Evolutionary conservation across 2,797 vertebrate species (phyloP), one percentile per base, ranked within the genome.

Genomic region (Argyrosomus regius): DNA sequence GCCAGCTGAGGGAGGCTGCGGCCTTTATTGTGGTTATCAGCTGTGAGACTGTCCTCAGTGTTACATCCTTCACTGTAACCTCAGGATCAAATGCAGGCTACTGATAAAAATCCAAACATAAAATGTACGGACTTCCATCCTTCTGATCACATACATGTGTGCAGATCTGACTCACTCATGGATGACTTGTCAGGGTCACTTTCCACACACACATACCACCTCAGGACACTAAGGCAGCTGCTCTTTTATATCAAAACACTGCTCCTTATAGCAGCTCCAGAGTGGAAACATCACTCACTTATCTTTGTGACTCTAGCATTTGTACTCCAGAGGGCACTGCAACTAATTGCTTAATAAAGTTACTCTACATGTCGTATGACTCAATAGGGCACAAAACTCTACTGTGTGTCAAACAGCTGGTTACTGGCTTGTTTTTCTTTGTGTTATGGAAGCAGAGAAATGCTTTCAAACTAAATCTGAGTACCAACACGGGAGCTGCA

Each of bases 61-160:
- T 65, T 65, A 62, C 1, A 1, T 70, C 68, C 48, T 73, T 50
- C 62, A 76, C 4, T 49, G 58, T 50, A 62, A 80, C 39, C 28
- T 12, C 41, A 53, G 68, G 58, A 69, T 73, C 72, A 77, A 39
- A 84, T 76, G 73, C 70, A 71, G 39, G 67, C 60, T 39, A 78
- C 80, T 57, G 78, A 89, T 81, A 89, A 81, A 82, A 82, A 75
- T 69, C 81, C n/a, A 78, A 73, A 76, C 63, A 81, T 39, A 39
- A 82, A 87, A 76, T 16, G 52, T 48, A 75, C 43, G 63, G 81
- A 72, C 75, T 67, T 82, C 63, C 82, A 87, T 85, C 78, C 72
- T 69, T 88, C 82, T 87, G 78, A 88, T 88, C 85, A 81, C 83
- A 87, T 88, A 85, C 66, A 89, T 82, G 80, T 91, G 86, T 75